phyloP scores from a whole-genome alignment of 2,797 vertebrate species.

The Atherinosoma microstoma region DNA sequence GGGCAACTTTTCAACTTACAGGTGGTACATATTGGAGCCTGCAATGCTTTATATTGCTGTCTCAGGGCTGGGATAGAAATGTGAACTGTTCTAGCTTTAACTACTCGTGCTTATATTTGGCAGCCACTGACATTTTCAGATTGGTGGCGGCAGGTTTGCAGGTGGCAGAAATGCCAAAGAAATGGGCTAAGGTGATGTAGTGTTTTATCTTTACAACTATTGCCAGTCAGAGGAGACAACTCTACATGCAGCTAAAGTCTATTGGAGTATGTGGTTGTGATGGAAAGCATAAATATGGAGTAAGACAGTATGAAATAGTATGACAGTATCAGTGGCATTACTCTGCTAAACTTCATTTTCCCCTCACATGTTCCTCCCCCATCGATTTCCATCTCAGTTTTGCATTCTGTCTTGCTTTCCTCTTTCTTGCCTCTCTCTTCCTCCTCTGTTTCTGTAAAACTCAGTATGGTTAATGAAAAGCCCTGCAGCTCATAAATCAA shows the following conservation, averaged over 20 bases:
- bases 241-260: conserved; percentile 19
- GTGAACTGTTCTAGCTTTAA: conserved; percentile 48
- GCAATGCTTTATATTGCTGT: conserved; percentile 12
- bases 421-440: conserved; percentile 27
- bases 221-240: conserved; percentile 42
- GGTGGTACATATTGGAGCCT: not conserved
- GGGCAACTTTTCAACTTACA: not conserved
- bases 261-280: conserved; percentile 15
- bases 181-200: conserved; percentile 35
- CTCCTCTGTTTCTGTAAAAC: conserved; percentile 72
- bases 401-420: conserved; percentile 39
- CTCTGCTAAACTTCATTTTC: conserved; percentile 29
- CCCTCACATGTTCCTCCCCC: conserved; percentile 16
- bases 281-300: conserved; percentile 16
- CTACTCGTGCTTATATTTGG: conserved; percentile 51
- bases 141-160: conserved; percentile 63
- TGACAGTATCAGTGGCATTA: conserved; percentile 25
- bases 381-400: conserved; percentile 22
- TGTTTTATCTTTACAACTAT: conserved; percentile 37
- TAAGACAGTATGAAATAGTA: conserved; percentile 19
- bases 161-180: conserved; percentile 54
- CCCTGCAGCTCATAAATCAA: conserved; percentile 81
- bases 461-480: conserved; percentile 80
- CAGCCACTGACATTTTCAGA: conserved; percentile 53
- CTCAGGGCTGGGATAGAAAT: conserved; percentile 57